These are phyloP conservation scores for Zaprionus vittiger DNA, from an alignment of 1,140 invertebrate species.

Conservation along the genomic window DNA sequence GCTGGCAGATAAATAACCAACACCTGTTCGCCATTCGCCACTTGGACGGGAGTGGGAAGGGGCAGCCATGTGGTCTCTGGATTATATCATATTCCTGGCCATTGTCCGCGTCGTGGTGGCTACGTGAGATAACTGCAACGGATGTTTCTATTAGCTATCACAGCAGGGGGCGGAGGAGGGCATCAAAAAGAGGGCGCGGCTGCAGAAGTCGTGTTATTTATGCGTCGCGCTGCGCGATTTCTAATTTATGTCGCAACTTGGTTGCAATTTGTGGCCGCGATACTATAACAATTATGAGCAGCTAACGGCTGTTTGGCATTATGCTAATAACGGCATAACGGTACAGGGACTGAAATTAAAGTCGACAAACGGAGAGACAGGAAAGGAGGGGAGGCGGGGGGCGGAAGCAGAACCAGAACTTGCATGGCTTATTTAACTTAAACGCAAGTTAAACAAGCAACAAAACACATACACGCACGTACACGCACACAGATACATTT, in stretches of 20 bases:
- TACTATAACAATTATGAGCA: slow-evolving; percentile 44
- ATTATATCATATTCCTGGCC: slow-evolving; percentile 39
- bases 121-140: slow-evolving; percentile 55
- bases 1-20: slow-evolving; percentile 49
- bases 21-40: slow-evolving; percentile 50
- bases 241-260: slow-evolving; percentile 48
- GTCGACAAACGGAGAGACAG: slow-evolving; percentile 1
- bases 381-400: neutral
- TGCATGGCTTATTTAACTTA: slow-evolving; percentile 79
- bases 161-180: neutral
- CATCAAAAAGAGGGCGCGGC: neutral
- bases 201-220: slow-evolving; percentile 50
- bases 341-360: slow-evolving; percentile 41
- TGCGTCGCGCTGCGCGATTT: slow-evolving; percentile 28
- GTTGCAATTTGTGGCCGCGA: slow-evolving; percentile 55
- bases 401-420: slow-evolving; percentile 37
- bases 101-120: slow-evolving; percentile 19
- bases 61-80: neutral
- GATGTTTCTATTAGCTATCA: slow-evolving; percentile 59
- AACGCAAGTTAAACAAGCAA: slow-evolving; percentile 73
- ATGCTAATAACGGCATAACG: slow-evolving; percentile 43
- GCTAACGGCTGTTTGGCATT: slow-evolving; percentile 25
- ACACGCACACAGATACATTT: slow-evolving; percentile 8
- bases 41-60: neutral
- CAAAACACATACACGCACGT: slow-evolving; percentile 27